These are phyloP conservation scores for Gymnocheta viridis DNA, from an alignment of 2,888 invertebrate genomes.

Conservation along the genomic window DNA sequence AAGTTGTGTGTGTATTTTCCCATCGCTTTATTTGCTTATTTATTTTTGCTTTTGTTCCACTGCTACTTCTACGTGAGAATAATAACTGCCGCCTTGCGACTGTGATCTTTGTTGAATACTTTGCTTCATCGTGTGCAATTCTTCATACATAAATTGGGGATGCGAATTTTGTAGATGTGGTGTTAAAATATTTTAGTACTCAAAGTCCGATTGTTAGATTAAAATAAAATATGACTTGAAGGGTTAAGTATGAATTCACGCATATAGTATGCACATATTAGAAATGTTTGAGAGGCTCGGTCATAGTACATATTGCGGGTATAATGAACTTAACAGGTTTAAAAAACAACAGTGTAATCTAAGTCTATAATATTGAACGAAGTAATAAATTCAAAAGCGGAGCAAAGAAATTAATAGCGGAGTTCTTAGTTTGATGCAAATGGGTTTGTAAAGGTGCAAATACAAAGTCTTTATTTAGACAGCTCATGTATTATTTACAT, in stretches of 20 bases:
- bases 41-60: slow-evolving; percentile 58
- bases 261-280: not conserved
- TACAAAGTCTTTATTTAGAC: too few species aligned
- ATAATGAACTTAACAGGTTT: too few species aligned
- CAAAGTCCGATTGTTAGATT: not conserved
- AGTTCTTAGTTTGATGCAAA: too few species aligned
- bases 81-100: slow-evolving; percentile 61
- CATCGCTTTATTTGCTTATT: slow-evolving; percentile 65
- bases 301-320: too few species aligned
- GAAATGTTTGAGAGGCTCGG: too few species aligned
- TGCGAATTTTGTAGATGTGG: slow-evolving; percentile 10
- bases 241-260: not conserved
- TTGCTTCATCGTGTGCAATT: slow-evolving; percentile 31
- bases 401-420: too few species aligned
- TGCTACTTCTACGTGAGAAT: slow-evolving; percentile 67
- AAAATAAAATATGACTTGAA: not conserved
- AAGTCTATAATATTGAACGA: too few species aligned
- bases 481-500: too few species aligned
- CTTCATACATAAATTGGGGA: not conserved
- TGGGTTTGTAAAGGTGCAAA: too few species aligned
- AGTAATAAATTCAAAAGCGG: too few species aligned
- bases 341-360: too few species aligned
- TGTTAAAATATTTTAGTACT: not conserved
- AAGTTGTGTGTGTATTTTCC: slow-evolving; percentile 65
- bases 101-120: slow-evolving; percentile 65